Conservation (phyloP, 2,113 vertebrate species). For the Lagenorhynchus albirostris region DNA sequence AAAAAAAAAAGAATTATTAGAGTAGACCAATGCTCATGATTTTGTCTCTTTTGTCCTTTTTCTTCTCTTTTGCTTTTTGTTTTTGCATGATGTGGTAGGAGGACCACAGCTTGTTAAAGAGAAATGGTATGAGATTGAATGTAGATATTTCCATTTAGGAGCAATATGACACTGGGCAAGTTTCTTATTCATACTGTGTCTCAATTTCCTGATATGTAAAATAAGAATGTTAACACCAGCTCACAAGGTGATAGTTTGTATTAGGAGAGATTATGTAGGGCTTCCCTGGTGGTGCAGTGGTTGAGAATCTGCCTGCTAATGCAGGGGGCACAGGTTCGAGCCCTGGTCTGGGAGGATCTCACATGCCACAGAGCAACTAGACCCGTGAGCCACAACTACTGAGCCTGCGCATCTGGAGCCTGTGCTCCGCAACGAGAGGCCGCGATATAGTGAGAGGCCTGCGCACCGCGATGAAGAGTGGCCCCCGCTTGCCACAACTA, state of each 20-base stretch:
- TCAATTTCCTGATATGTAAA: slow-evolving; percentile 18
- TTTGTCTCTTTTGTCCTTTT: neutral
- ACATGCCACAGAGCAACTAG: too few relatives aligned
- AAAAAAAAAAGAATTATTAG: neutral
- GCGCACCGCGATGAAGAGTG: too few relatives aligned
- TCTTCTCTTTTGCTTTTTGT: neutral
- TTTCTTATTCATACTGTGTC: neutral
- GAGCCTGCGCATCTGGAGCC: too few relatives aligned
- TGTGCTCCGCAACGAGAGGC: too few relatives aligned
- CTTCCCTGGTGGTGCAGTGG: too few relatives aligned
- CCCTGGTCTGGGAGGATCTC: too few relatives aligned
- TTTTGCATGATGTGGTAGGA: neutral
- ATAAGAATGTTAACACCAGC: neutral
- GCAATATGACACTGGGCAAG: neutral
- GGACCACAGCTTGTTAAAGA: neutral
- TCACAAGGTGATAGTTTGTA: slow-evolving; percentile 18
- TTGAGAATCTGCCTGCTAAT: too few relatives aligned
- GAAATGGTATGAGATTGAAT: neutral
- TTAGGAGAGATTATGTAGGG: neutral
- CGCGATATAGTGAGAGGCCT: too few relatives aligned
- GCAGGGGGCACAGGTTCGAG: too few relatives aligned
- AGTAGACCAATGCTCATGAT: neutral
- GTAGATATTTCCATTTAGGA: neutral
- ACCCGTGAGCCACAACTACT: too few relatives aligned
- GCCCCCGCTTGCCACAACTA: too few relatives aligned